phyloP scores from a whole-genome alignment of 2,113 vertebrate species.

The Pelodiscus sinensis region DNA sequence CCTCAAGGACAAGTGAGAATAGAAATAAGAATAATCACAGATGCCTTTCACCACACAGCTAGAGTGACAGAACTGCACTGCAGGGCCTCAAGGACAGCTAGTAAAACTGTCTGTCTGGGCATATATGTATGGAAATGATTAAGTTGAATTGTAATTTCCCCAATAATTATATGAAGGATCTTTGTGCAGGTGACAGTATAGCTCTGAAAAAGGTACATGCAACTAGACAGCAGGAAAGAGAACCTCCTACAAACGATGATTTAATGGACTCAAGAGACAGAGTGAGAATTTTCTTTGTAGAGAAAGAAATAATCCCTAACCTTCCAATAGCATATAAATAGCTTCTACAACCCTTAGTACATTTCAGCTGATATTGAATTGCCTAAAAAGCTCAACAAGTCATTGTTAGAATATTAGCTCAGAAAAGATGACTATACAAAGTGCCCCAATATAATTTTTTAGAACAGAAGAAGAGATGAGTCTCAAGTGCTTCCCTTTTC shows the following conservation, averaged over 20 bases:
- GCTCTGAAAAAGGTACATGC: not conserved
- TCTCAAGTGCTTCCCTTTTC: not conserved
- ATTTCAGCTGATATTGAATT: constrained; percentile 3
- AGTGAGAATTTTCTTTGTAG: constrained; percentile 9
- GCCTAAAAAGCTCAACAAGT: not conserved
- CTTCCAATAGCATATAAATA: constrained; percentile 9
- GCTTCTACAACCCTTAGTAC: not conserved
- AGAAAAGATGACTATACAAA: not conserved
- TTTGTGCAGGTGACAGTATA: not conserved
- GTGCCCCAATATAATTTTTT: constrained; percentile 23
- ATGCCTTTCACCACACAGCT: constrained; percentile 8
- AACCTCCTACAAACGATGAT: constrained; percentile 10
- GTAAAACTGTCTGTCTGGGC: not conserved
- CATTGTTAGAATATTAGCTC: not conserved
- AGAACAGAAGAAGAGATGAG: not conserved
- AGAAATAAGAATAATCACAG: not conserved
- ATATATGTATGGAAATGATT: not conserved
- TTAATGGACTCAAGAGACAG: constrained; percentile 24
- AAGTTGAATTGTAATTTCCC: not conserved
- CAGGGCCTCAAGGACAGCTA: not conserved
- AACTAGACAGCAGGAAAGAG: constrained; percentile 4
- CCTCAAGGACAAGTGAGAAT: constrained; percentile 22
- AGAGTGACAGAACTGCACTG: not conserved
- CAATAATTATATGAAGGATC: not conserved
- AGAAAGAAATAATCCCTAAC: not conserved